phyloP scores from a whole-genome alignment of 2,113 vertebrate species.

The Empidonax traillii region DNA sequence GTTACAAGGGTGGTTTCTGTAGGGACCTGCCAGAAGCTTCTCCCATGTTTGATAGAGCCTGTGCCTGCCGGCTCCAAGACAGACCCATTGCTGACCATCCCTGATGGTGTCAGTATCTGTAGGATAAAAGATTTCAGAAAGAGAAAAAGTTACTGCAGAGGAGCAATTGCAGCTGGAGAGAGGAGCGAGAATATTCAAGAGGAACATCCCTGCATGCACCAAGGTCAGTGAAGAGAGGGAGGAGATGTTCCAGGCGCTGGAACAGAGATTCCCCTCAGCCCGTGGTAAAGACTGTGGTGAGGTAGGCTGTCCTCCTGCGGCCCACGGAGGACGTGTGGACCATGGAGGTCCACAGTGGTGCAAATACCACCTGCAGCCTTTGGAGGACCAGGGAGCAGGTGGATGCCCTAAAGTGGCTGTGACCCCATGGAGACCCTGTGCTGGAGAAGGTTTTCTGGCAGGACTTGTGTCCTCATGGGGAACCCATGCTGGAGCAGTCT shows the following conservation, averaged over 20 bases:
- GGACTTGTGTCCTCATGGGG: neutral
- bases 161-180: neutral
- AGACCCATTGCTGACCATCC: accelerated
- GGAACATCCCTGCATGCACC: neutral
- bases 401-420: neutral
- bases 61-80: accelerated
- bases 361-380: neutral
- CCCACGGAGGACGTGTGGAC: neutral
- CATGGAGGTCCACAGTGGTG: neutral
- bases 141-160: neutral
- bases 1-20: neutral
- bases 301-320: neutral
- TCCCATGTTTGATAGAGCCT: accelerated
- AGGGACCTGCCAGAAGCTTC: neutral
- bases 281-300: neutral
- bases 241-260: neutral
- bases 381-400: too few relatives aligned
- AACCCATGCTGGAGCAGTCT: neutral
- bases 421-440: neutral
- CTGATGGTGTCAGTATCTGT: accelerated
- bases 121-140: neutral
- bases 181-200: neutral
- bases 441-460: neutral
- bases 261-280: neutral
- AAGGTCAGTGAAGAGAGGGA: neutral